A percentile compares a stretch with the other conserved stretches of the same genome.
These are phyloP conservation scores for Ligdia adustata DNA, from an alignment of 2,888 invertebrate species.

Conservation along the genomic window DNA sequence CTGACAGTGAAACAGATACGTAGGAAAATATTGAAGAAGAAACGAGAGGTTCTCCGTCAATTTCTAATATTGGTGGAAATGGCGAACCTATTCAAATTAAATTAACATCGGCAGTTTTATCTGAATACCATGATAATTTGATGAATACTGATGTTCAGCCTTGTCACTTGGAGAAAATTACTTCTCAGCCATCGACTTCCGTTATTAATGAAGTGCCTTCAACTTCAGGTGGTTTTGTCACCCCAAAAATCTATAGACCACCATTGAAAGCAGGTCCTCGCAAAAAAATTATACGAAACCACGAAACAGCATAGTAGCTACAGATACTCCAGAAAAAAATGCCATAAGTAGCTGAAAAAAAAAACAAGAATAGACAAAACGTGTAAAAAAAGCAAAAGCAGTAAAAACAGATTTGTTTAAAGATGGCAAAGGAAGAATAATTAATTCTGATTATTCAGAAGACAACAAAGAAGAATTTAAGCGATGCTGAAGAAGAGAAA, in stretches of 20 bases:
- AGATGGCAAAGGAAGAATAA: not conserved
- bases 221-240: constrained; percentile 6
- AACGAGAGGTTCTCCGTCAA: too few species aligned
- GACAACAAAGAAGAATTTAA: not conserved
- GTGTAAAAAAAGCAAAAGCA: not conserved
- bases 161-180: too few species aligned
- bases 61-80: constrained; percentile 7
- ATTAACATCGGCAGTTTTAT: too few species aligned
- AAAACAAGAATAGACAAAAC: not conserved
- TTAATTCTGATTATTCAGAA: not conserved
- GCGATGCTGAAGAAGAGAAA: not conserved
- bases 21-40: too few species aligned
- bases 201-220: not conserved
- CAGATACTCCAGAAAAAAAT: constrained; percentile 6
- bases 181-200: not conserved
- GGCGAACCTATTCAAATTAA: constrained; percentile 5
- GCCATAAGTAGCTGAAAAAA: not conserved
- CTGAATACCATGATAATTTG: too few species aligned
- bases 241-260: constrained; percentile 7
- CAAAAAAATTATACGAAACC: constrained; percentile 1
- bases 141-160: too few species aligned
- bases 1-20: too few species aligned
- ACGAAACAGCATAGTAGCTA: constrained; percentile 10
- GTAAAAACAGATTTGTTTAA: constrained; percentile 1
- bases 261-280: constrained; percentile 13